These are phyloP conservation scores for Opisthograptis luteolata DNA, from an alignment of 2,888 invertebrate genomes.

Conservation along the genomic window DNA sequence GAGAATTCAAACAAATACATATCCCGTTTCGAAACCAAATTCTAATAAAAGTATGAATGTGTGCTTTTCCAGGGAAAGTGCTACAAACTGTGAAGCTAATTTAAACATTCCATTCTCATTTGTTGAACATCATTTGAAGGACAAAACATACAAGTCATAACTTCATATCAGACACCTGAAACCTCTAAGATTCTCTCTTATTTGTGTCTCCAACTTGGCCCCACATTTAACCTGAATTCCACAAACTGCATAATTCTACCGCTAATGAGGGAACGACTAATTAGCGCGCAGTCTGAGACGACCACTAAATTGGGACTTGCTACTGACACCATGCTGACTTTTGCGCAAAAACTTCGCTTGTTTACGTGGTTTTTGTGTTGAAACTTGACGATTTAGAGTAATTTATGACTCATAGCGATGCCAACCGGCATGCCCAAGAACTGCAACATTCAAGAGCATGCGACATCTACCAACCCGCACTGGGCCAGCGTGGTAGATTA, in stretches of 20 bases:
- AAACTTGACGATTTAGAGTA: not conserved
- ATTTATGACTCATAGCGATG: not conserved
- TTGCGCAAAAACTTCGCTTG: slow-evolving; percentile 12
- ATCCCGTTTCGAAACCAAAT: too few relatives aligned
- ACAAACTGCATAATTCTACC: slow-evolving; percentile 81
- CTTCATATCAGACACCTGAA: slow-evolving; percentile 13
- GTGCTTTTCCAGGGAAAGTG: too few relatives aligned
- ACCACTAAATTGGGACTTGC: slow-evolving; percentile 66
- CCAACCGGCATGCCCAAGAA: too few relatives aligned
- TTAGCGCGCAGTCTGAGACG: slow-evolving; percentile 75
- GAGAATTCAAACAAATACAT: too few relatives aligned
- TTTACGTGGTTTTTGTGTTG: slow-evolving; percentile 6
- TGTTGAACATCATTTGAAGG: too few relatives aligned
- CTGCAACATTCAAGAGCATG: too few relatives aligned
- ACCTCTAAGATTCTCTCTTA: slow-evolving; percentile 12
- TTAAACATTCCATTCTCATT: too few relatives aligned
- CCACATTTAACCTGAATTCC: slow-evolving; percentile 79
- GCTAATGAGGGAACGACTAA: slow-evolving; percentile 83
- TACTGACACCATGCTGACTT: slow-evolving; percentile 39
- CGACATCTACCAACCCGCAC: too few relatives aligned
- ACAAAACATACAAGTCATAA: too few relatives aligned
- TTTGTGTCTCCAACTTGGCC: slow-evolving; percentile 60
- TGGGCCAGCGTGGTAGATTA: too few relatives aligned
- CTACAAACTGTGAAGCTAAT: too few relatives aligned
- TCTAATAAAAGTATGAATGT: too few relatives aligned